These are phyloP conservation scores for Clivina fossor DNA, from an alignment of 2,888 invertebrate genomes.

Conservation along the genomic window DNA sequence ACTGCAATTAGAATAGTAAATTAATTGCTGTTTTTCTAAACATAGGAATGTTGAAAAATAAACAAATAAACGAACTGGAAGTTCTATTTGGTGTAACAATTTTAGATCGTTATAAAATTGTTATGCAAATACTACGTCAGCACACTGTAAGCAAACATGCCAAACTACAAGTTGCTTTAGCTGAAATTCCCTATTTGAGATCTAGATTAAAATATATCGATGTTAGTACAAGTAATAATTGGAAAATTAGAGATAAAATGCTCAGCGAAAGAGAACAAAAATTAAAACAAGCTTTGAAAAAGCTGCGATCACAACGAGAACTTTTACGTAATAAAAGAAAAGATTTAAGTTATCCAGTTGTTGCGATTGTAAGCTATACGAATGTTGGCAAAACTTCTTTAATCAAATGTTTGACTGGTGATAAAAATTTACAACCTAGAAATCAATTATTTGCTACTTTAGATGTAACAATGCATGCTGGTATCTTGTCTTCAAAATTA, in stretches of 20 bases:
- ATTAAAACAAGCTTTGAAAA: constrained; percentile 60
- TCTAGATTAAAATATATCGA: constrained; percentile 55
- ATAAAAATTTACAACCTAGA: constrained; percentile 63
- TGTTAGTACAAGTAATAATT: constrained; percentile 50
- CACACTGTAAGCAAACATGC: constrained; percentile 78
- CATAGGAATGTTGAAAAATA: constrained; percentile 62
- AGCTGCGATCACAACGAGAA: constrained; percentile 61
- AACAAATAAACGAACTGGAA: constrained; percentile 64
- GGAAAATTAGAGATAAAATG: constrained; percentile 58
- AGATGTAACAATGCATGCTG: constrained; percentile 78
- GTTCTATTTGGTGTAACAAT: constrained; percentile 66
- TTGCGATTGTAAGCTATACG: constrained; percentile 85
- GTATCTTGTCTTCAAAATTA: constrained; percentile 65
- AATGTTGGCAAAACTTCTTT: constrained; percentile 81
- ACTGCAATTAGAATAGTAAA: constrained; percentile 51
- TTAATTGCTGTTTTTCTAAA: constrained; percentile 74
- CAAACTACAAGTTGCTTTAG: constrained; percentile 74
- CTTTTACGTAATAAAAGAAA: constrained; percentile 60
- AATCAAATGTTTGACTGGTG: constrained; percentile 74
- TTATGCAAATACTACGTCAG: constrained; percentile 75
- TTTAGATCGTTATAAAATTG: constrained; percentile 73
- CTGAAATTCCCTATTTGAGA: constrained; percentile 79
- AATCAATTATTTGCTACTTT: constrained; percentile 83
- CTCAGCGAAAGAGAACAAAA: constrained; percentile 65
- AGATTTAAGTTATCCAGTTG: constrained; percentile 62